These are phyloP conservation scores for Scaeva pyrastri DNA, from an alignment of 2,888 invertebrate species.

Conservation along the genomic window DNA sequence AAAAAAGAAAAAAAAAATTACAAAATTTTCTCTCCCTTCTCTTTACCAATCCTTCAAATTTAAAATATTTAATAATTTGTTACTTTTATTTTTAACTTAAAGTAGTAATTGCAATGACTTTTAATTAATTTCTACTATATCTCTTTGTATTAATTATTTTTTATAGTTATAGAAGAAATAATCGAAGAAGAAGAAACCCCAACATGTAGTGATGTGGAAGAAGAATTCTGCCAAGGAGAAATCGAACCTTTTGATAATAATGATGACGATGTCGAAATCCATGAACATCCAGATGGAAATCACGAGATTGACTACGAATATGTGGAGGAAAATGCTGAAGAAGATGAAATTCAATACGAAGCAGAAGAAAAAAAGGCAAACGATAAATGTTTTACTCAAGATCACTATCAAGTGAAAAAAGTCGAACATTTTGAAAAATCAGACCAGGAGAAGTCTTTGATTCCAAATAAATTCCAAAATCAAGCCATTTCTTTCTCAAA, in stretches of 20 bases:
- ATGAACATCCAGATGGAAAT: background rate
- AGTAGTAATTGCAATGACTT: constrained; percentile 16
- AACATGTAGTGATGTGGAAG: constrained; percentile 28
- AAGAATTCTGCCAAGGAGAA: constrained; percentile 47
- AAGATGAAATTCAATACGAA: constrained; percentile 21
- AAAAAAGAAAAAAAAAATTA: background rate
- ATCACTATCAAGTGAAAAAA: background rate
- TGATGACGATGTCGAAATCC: background rate
- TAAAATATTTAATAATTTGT: background rate
- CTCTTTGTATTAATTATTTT: constrained; percentile 45
- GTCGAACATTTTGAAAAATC: background rate
- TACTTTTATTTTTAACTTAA: background rate
- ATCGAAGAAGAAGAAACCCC: constrained; percentile 50
- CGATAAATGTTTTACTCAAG: background rate
- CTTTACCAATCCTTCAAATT: background rate
- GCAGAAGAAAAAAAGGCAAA: background rate
- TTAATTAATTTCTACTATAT: constrained; percentile 41
- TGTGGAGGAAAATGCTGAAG: constrained; percentile 26
- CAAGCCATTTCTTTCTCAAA: background rate
- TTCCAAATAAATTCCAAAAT: background rate
- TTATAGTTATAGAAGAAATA: constrained; percentile 67
- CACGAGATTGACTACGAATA: background rate
- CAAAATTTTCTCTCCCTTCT: background rate
- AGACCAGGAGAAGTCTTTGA: background rate
- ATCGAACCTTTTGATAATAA: background rate